Base-by-base conservation (phyloP, 2,888 invertebrate genomes). In the Plagiodera versicolora region DNA sequence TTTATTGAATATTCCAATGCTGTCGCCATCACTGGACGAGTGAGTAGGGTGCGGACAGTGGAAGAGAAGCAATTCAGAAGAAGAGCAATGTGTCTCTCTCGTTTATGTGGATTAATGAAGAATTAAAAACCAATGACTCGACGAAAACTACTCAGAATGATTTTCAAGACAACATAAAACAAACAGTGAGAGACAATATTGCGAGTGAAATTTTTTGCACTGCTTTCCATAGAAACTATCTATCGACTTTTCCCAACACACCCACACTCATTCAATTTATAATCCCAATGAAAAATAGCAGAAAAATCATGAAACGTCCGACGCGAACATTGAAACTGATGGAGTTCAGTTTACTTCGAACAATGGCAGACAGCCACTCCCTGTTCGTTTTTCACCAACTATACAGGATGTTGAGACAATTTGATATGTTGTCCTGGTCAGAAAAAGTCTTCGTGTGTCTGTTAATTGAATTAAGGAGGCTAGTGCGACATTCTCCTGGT, bases 181-280 rank as follows among this genome's bases (percentile, higher is more conserved):
- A 5, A 20, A 52, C 39, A 39, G 8, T 39, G 11, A 14, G 19
- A 39, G n/a, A 52, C 52, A 52, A 39, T 52, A 39, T 52, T 32
- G 32, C 9, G 10, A 32, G 32, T 32, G 10, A 32, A 32, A 32
- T 10, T 32, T 32, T 11, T 32, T 10, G 32, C 32, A 6, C 32
- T 11, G 32, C 14, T 53, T 44, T 20, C 11, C 20, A 20, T 17
- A 28, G 53, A 53, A 44, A 10, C 44, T 53, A 53, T 53, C 53
- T 53, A 53, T 44, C 44, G 53, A 53, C 44, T 17, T 11, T 35
- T 39, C 30, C 28, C 11, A 24, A 53, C 58, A 47, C 58, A 52
- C 58, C 58, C 35, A 57, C 51, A 44, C 44, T 51, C 51, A 14
- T 30, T 44, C 52, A 39, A 52, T 35, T n/a, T 39, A 52, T 39